Conservation (phyloP, 1,140 invertebrate genomes). For the Mizuhopecten yessoensis region DNA sequence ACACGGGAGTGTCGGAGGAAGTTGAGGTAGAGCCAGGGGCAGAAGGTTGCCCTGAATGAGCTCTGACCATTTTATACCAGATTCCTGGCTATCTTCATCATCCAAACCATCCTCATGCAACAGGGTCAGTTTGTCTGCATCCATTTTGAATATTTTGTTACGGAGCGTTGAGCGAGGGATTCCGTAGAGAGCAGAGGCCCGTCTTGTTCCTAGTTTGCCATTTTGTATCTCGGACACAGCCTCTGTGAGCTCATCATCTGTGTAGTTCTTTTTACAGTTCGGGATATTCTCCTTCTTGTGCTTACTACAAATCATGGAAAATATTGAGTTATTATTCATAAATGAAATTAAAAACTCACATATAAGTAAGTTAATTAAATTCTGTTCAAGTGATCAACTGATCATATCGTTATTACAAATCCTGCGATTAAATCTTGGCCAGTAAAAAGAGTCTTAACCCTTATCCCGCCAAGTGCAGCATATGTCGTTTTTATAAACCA, state of each 20-base stretch:
- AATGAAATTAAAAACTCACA: too few relatives aligned
- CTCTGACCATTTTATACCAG: conserved; percentile 70
- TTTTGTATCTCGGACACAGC: conserved; percentile 96
- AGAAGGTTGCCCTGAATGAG: conserved; percentile 68
- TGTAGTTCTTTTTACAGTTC: conserved; percentile 88
- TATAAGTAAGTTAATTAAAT: too few relatives aligned
- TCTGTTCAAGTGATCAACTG: too few relatives aligned
- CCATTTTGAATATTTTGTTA: conserved; percentile 90
- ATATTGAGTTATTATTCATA: neutral
- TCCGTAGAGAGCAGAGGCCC: conserved; percentile 96
- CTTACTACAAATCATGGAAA: conserved; percentile 65
- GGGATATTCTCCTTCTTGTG: conserved; percentile 62
- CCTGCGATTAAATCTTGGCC: too few relatives aligned
- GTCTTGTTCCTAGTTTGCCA: conserved; percentile 94
- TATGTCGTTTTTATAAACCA: too few relatives aligned
- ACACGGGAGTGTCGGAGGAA: conserved; percentile 53
- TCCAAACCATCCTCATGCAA: conserved; percentile 11
- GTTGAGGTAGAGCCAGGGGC: conserved; percentile 63
- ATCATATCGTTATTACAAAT: too few relatives aligned
- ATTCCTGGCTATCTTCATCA: conserved; percentile 47
- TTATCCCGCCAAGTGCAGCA: too few relatives aligned
- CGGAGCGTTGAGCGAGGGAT: conserved; percentile 97
- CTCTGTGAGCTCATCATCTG: conserved; percentile 94
- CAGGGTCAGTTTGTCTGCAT: conserved; percentile 64
- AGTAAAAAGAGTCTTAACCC: too few relatives aligned